Evolutionary conservation across 2,888 invertebrate species (phyloP), one percentile per base, ranked within the genome.

Genomic region (Eupithecia subumbrata): DNA sequence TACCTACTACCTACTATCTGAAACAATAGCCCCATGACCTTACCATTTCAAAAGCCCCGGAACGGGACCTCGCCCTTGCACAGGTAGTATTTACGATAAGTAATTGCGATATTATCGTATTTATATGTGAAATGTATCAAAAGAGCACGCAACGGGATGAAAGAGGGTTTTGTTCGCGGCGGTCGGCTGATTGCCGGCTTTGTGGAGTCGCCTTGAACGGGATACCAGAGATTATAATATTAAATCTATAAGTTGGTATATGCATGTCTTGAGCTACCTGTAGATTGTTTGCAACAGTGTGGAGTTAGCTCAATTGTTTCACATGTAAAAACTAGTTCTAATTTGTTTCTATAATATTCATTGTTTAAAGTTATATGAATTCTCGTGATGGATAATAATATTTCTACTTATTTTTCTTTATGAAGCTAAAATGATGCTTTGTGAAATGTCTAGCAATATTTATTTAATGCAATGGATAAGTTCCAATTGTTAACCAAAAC

Each of bases 121-220:
- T 60, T 60, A 60, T 48, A 45, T 64, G 48, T 68, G 37, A 68
- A 79, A 78, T 77, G 75, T 76, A 69, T 74, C 76, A 85, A 79
- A 79, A 77, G 76, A 79, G 87, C 90, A 90, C 90, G 90, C 90
- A 84, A 89, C 82, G 73, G 71, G 73, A 68, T 64, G 64, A 80
- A 73, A 86, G 88, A 82, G 82, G 82, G 30, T 73, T 69, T 76
- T 70, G 2, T 60, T n/a, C 7, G 30, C 43, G 83, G 70, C 48
- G 52, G 71, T 45, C 25, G 25, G 60, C 22, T 22, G 22, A 48
- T 48, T 48, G 48, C 48, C 48, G 48, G 48, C 48, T 48, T 48
- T n/a, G 48, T 48, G 48, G 18, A 48, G 8, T n/a, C 48, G 48
- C 48, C 48, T n/a, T 9, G 18, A 48, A 48, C 48, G n/a, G n/a